phyloP scores from a whole-genome alignment of 2,888 invertebrate species.

The Augochlorella aurata region DNA sequence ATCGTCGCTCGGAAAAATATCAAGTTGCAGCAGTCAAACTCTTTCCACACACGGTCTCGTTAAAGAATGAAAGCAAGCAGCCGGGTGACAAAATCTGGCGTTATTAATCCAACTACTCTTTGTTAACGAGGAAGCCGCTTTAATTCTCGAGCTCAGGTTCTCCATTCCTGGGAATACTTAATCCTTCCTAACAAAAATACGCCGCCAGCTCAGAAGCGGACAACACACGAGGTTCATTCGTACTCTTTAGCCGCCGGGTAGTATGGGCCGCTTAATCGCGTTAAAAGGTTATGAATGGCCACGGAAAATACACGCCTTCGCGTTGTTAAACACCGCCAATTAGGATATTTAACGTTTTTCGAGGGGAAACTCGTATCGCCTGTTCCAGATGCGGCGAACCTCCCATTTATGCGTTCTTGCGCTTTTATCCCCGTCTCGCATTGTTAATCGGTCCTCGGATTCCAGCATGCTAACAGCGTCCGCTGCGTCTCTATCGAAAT shows the following conservation, averaged over 20 bases:
- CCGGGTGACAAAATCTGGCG: constrained; percentile 18
- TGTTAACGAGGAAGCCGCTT: constrained; percentile 64
- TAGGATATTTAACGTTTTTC: constrained; percentile 65
- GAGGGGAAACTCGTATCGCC: constrained; percentile 49
- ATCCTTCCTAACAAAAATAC: constrained; percentile 75
- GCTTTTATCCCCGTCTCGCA: constrained; percentile 6
- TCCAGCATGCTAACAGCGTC: neutral
- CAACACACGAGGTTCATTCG: constrained; percentile 62
- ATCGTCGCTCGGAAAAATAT: neutral
- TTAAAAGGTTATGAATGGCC: constrained; percentile 73
- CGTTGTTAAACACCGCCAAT: constrained; percentile 62
- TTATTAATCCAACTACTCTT: constrained; percentile 61
- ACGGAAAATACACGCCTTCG: constrained; percentile 56
- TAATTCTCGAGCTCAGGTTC: constrained; percentile 61
- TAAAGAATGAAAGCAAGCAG: neutral
- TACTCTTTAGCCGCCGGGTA: constrained; percentile 67
- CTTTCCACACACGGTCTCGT: neutral
- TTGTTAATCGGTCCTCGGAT: neutral
- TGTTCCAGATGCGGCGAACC: constrained; percentile 7
- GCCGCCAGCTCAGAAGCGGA: constrained; percentile 46
- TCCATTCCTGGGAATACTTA: constrained; percentile 57
- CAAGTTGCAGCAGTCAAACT: neutral
- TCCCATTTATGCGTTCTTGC: neutral
- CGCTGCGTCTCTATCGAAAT: neutral
- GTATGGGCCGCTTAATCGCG: constrained; percentile 68